Conservation (phyloP, 2,113 vertebrate genomes). For the Taurulus bubalis region DNA sequence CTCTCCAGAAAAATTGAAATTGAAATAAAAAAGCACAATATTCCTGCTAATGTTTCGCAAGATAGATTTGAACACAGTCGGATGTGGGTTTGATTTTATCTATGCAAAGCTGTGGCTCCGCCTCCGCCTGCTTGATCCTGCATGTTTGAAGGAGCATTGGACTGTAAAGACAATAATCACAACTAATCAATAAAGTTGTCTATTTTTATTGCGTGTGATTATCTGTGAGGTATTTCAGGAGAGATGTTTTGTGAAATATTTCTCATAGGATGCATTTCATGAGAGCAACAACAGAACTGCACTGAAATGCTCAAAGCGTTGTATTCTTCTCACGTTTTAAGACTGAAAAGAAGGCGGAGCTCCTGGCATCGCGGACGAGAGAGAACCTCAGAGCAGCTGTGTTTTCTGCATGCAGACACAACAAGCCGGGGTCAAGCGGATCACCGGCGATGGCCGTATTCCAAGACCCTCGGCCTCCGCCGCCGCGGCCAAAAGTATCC, state of each 20-base stretch:
- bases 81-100: constrained; percentile 41
- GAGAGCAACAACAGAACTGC: neutral
- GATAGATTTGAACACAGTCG: constrained; percentile 25
- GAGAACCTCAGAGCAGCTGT: constrained; percentile 59
- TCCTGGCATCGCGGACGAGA: constrained; percentile 5
- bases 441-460: constrained; percentile 56
- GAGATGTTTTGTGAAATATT: neutral
- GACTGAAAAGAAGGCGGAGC: neutral
- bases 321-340: neutral
- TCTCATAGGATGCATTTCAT: neutral
- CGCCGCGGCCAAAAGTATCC: constrained; percentile 59
- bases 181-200: constrained; percentile 71
- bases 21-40: constrained; percentile 23
- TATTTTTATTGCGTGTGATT: constrained; percentile 65
- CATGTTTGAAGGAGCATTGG: constrained; percentile 52
- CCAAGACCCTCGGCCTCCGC: constrained; percentile 45
- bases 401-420: constrained; percentile 60
- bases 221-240: neutral
- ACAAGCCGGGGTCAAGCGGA: constrained; percentile 56
- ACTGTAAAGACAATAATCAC: constrained; percentile 46
- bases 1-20: neutral
- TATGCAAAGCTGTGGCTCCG: constrained; percentile 57
- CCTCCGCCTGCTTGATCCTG: constrained; percentile 33
- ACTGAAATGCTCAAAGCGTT: neutral
- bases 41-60: constrained; percentile 13